Percentiles rank a stretch among this genome's conserved stretches.
Conservation (phyloP, 2,113 vertebrate genomes). For the Coptodon rendalli region DNA sequence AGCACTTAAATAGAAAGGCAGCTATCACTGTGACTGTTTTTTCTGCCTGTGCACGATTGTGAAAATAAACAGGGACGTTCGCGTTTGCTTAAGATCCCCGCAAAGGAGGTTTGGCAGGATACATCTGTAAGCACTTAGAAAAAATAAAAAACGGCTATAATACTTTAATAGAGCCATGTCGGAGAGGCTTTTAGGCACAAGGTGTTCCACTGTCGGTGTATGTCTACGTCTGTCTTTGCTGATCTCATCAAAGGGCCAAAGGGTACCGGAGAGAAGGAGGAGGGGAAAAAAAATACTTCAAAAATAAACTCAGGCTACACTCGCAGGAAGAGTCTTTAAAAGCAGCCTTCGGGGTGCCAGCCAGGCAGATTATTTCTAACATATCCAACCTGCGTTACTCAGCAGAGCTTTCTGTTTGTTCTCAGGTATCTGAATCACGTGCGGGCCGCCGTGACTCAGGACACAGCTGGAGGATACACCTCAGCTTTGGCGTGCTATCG, state of each 20-base stretch:
- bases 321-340: slow-evolving; percentile 17
- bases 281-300: slow-evolving; percentile 5
- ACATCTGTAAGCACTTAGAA: slow-evolving; percentile 69
- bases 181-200: slow-evolving; percentile 45
- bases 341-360: slow-evolving; percentile 1
- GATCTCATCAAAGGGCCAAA: slow-evolving; percentile 46
- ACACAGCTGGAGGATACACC: slow-evolving; percentile 90
- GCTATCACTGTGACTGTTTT: slow-evolving; percentile 42
- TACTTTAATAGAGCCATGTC: slow-evolving; percentile 58
- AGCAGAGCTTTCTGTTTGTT: slow-evolving; percentile 39
- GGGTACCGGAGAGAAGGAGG: slow-evolving; percentile 5
- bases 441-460: slow-evolving; percentile 82
- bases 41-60: slow-evolving; percentile 39
- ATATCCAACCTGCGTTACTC: slow-evolving; percentile 14
- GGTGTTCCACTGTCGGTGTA: slow-evolving; percentile 45
- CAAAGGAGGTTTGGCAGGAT: slow-evolving; percentile 51
- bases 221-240: slow-evolving; percentile 18
- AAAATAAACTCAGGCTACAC: slow-evolving; percentile 38
- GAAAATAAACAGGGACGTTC: slow-evolving; percentile 65
- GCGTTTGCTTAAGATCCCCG: slow-evolving; percentile 30
- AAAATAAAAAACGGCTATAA: slow-evolving; percentile 56
- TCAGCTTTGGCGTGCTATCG: slow-evolving; percentile 90
- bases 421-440: slow-evolving; percentile 93
- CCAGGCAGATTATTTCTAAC: slow-evolving; percentile 37
- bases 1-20: slow-evolving; percentile 10